Evolutionary conservation across 2,113 vertebrate genomes (phyloP).

Genomic region (Scalopus aquaticus): DNA sequence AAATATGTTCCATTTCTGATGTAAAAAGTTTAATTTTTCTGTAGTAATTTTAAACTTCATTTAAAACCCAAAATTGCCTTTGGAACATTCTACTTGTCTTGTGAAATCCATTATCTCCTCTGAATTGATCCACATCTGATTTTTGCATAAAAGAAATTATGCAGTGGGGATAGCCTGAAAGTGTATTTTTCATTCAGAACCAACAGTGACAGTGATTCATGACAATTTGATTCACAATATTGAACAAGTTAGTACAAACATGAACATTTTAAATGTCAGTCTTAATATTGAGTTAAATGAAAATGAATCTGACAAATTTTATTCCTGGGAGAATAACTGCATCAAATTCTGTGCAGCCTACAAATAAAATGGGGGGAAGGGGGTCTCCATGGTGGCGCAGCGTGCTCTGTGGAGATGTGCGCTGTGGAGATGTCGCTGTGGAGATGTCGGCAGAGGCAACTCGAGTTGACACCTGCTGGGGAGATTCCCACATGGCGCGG

Average conservation of each 20-base stretch:
- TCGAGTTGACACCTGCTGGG: too few relatives aligned
- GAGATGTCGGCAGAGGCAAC: too few relatives aligned
- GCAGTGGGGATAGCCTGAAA: neutral
- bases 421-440: too few relatives aligned
- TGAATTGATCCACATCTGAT: conserved; percentile 10
- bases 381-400: too few relatives aligned
- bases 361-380: neutral
- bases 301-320: conserved; percentile 15
- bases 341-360: neutral
- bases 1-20: neutral
- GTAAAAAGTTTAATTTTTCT: conserved; percentile 34
- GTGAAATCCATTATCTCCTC: conserved; percentile 55
- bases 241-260: conserved; percentile 2
- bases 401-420: too few relatives aligned
- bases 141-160: conserved; percentile 11
- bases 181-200: conserved; percentile 16
- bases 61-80: conserved; percentile 31
- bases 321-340: neutral
- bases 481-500: too few relatives aligned
- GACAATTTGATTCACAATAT: neutral
- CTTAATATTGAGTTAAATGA: neutral
- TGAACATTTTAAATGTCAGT: conserved; percentile 8
- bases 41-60: conserved; percentile 25
- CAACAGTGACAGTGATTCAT: neutral
- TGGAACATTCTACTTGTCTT: neutral